Evolutionary conservation across 1,140 invertebrate genomes (phyloP), one percentile per base, ranked within the genome.

Genomic region (Chlorops oryzae): DNA sequence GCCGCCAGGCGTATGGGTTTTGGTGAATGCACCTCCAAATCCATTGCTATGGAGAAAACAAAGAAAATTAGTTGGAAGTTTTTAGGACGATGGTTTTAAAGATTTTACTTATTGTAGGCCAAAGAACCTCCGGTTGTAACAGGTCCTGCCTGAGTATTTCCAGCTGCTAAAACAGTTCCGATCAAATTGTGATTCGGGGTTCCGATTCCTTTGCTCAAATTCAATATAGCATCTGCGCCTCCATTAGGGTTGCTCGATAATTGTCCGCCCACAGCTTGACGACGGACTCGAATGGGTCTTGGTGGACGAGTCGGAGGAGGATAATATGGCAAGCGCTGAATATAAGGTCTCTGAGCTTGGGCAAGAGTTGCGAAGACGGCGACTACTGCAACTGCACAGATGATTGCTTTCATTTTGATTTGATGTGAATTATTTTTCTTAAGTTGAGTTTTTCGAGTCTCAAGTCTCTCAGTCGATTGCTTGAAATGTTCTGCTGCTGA

Each of bases 171-270:
- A 0, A 59, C 59, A 18, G 56, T 56, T 18, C 62, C 65, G 27
- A 57, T 57, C 1, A 68, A 18, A 55, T 68, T 68, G 52, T 65
- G 65, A 9, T 65, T 44, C 17, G 62, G 65, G 22, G 34, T 58
- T 9, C 65, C 65, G 34, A 68, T 61, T 1, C 56, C 65, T 10
- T 68, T 55, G 44, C 50, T 54, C 0, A 68, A 57, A 12, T 52
- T 32, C 13, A 68, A 0, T 0, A 52, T 55, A 1, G 65, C 65
- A 57, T 68, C 60, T 1, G 65, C 34, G 0, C 65, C 65, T 5
- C 65, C 65, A 46, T 51, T 56, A 1, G 65, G 65, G 50, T 62
- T 68, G 1, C 61, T 63, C 9, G 47, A 18, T 20, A 65, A 6
- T 4, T 61, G 63, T 7, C 65, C 65, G 6, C 65, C 62, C 23